Evolutionary conservation across 2,888 invertebrate species (phyloP).

Genomic region (Smittia aterrima): DNA sequence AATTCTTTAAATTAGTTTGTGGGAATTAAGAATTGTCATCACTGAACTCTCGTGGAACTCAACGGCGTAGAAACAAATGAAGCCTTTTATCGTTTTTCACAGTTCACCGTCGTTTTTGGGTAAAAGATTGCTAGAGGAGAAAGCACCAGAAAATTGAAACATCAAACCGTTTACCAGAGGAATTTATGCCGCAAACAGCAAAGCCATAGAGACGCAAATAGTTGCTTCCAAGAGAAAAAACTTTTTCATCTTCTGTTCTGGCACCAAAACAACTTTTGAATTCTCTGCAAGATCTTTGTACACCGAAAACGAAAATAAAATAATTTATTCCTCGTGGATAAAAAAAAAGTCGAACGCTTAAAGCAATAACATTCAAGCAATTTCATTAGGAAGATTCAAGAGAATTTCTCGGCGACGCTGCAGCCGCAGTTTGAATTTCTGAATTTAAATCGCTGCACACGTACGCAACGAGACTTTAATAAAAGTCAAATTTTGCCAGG

Average conservation of each 20-base stretch:
- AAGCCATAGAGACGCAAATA: background rate
- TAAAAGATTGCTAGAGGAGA: no score
- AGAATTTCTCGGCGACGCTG: background rate
- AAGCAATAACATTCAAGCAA: conserved; percentile 39
- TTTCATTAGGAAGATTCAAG: conserved; percentile 28
- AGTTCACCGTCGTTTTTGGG: no score
- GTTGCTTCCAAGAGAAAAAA: background rate
- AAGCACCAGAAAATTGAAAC: background rate
- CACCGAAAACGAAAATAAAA: background rate
- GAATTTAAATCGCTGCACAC: background rate
- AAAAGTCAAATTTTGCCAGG: background rate
- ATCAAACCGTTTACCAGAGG: background rate
- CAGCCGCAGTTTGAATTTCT: background rate
- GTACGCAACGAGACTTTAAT: background rate
- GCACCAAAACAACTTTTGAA: background rate
- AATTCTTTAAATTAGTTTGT: no score
- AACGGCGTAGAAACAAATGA: no score
- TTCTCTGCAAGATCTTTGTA: conserved; percentile 1
- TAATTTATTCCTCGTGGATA: background rate
- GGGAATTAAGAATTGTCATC: no score
- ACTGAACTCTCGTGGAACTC: no score
- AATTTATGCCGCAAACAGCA: conserved; percentile 3
- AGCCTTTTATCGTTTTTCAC: no score
- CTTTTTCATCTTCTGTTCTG: conserved; percentile 8
- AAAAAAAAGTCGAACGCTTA: conserved; percentile 25